These are phyloP conservation scores for Tamias sibiricus DNA, from an alignment of 2,113 vertebrate genomes.

Conservation along the genomic window DNA sequence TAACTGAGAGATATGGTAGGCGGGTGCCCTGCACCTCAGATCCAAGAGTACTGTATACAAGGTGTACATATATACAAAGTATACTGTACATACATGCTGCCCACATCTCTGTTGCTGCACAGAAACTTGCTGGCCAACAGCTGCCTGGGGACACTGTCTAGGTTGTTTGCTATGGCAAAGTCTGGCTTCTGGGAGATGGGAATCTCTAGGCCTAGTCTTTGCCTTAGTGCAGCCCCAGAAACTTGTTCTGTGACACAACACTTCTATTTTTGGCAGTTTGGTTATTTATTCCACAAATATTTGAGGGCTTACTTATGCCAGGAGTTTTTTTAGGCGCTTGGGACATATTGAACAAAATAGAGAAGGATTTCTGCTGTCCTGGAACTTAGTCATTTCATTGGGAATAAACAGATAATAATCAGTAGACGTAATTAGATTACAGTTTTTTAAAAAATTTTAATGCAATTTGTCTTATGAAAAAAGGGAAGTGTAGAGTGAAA, in stretches of 20 bases:
- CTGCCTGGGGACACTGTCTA: neutral
- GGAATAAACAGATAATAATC: neutral
- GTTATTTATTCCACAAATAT: constrained; percentile 21
- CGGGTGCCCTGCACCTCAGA: neutral
- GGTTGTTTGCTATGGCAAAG: neutral
- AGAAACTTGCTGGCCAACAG: neutral
- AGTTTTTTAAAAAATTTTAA: neutral
- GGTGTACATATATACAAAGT: too few relatives aligned
- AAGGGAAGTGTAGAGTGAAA: neutral
- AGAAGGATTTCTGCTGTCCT: neutral
- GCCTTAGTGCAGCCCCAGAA: neutral
- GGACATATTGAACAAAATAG: neutral
- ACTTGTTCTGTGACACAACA: neutral
- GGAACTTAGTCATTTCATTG: neutral
- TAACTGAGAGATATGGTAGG: neutral
- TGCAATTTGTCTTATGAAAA: neutral
- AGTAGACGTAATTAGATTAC: neutral
- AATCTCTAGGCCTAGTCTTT: neutral
- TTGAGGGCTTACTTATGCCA: neutral
- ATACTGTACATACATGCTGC: neutral
- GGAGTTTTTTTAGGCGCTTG: neutral
- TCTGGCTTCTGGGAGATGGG: neutral
- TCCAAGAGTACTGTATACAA: neutral
- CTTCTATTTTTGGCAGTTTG: neutral
- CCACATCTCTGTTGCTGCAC: neutral